These are phyloP conservation scores for Mellivora capensis DNA, from an alignment of 2,113 vertebrate genomes.

Conservation along the genomic window DNA sequence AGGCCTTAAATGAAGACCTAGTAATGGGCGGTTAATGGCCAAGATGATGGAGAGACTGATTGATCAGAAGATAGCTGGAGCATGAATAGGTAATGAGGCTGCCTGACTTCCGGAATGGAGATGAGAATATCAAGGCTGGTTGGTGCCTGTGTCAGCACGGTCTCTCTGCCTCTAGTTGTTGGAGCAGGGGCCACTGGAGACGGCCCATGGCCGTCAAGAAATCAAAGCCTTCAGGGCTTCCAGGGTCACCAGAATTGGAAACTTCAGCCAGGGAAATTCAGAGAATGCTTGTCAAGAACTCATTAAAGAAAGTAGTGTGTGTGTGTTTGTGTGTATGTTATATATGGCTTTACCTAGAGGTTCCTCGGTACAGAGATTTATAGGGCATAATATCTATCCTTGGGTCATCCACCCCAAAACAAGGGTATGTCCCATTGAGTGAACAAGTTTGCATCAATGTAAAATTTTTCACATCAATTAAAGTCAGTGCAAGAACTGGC, in stretches of 20 bases:
- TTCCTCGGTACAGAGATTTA: background rate
- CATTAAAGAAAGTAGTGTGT: background rate
- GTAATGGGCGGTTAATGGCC: conserved; percentile 58
- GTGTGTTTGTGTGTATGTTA: background rate
- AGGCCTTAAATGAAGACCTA: conserved; percentile 56
- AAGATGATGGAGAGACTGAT: conserved; percentile 56
- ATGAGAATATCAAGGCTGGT: background rate
- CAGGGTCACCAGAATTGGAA: background rate
- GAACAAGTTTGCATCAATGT: background rate
- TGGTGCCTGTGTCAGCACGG: background rate
- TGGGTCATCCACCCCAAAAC: background rate
- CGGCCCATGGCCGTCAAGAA: background rate
- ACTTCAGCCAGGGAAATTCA: background rate
- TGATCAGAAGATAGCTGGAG: conserved; percentile 54
- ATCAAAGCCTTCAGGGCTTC: background rate
- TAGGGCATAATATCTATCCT: background rate
- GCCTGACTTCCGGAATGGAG: conserved; percentile 67
- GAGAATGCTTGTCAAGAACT: background rate
- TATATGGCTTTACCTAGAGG: background rate
- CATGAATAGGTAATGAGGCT: conserved; percentile 72
- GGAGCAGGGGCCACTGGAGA: background rate
- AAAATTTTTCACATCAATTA: background rate
- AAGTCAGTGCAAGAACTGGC: background rate
- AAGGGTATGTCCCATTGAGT: background rate
- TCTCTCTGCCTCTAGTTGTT: background rate